Base-by-base conservation (phyloP, 2,113 vertebrate genomes). In the Corvus moneduloides region DNA sequence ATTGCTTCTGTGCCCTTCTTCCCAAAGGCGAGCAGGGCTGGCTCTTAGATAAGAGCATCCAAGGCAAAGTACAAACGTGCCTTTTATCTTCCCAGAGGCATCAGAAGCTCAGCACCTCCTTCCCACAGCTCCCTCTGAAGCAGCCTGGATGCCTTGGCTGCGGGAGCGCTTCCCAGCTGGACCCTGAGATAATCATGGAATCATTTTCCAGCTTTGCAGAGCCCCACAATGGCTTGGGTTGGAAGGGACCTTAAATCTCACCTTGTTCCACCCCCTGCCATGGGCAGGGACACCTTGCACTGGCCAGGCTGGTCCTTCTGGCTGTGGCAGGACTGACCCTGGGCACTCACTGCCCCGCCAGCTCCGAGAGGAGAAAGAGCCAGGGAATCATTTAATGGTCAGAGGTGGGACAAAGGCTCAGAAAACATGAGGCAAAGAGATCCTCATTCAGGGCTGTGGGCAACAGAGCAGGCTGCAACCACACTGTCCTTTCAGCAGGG, bases 301-400 rank as follows among this genome's bases (percentile, higher is more conserved):
- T 14, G 49, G 27, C 32, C 72, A 71, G 63, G 49, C 32, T 55
- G 62, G 6, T 68, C 49, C 30, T 13, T 7, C 35, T 22, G 17
- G 52, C 54, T 3, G 1, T 12, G 89, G 44, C 67, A 48, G 69
- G 44, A 3, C 33, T 12, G 48, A n/a, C 7, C 59, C 30, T 0
- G 1, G 41, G 14, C 51, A 54, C 10, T 5, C 9, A 0, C 1
- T 52, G 17, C n/a, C 71, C 17, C 33, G 6, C 32, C 19, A 10
- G 32, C 35, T 12, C 37, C 0, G 1, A 20, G 33, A 39, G 16
- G 10, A 54, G 33, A 17, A 58, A 30, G 1, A 21, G 44, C 39
- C 21, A 15, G 5, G 20, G 16, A 54, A 23, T 30, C 18, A 10
- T 7, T 37, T 11, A 10, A 23, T n/a, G 67, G 24, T 17, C 75